Evolutionary conservation across 2,113 vertebrate genomes (phyloP).

Genomic region (Symphodus melops): DNA sequence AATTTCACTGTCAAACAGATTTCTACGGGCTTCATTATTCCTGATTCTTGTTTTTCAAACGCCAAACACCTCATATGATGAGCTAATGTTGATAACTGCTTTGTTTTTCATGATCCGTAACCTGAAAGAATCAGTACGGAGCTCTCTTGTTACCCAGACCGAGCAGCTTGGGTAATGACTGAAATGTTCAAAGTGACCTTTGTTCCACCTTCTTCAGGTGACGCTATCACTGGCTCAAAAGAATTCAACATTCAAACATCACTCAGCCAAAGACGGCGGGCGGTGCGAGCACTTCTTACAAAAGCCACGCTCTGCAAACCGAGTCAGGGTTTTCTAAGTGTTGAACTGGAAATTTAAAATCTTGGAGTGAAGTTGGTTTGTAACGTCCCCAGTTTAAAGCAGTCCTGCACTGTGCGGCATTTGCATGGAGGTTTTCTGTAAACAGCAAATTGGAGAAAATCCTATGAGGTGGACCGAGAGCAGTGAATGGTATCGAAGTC

Average conservation of each 20-base stretch:
- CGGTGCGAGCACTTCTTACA: too few relatives aligned
- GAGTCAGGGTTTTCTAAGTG: too few relatives aligned
- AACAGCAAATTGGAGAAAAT: too few relatives aligned
- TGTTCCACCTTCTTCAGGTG: neutral
- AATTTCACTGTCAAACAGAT: neutral
- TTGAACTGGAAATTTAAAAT: too few relatives aligned
- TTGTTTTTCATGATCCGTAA: neutral
- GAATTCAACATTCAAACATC: neutral
- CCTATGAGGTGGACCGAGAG: too few relatives aligned
- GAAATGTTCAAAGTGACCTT: neutral
- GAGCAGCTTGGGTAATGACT: neutral
- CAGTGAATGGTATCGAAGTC: too few relatives aligned
- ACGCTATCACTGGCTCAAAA: neutral
- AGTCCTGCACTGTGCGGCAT: too few relatives aligned
- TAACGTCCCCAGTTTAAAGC: too few relatives aligned
- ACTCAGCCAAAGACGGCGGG: too few relatives aligned
- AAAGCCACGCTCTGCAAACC: too few relatives aligned
- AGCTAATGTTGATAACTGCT: neutral
- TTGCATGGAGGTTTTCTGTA: too few relatives aligned
- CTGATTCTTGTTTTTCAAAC: neutral
- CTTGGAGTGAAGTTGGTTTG: too few relatives aligned
- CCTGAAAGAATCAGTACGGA: neutral
- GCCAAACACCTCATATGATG: neutral
- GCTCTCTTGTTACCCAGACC: slow-evolving; percentile 4
- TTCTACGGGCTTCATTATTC: neutral